Base-by-base conservation (phyloP, 2,888 invertebrate species). In the Endomychus coccineus region DNA sequence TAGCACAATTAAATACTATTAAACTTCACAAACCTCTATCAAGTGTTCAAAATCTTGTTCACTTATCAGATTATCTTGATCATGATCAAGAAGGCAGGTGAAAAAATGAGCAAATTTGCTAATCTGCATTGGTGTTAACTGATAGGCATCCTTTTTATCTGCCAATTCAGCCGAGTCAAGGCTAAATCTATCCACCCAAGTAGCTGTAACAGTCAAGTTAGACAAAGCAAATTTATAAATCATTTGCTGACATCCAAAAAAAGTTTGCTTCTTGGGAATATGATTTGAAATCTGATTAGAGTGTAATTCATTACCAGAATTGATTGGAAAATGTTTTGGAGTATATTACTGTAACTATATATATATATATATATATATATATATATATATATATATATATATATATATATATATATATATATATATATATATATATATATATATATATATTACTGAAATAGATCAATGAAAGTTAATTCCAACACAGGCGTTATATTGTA, bases 91-190 rank as follows among this genome's bases (percentile, higher is more conserved):
- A 10, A 83, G 71, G 50, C 77, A 73, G 0, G 74, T 74, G 66
- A 83, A 83, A 66, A 83, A 82, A 48, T 82, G 74, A 1, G 77
- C 71, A 65, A 83, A 69, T 62, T 83, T 83, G 62, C 78, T 78
- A 40, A 70, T 71, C 58, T 82, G 83, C 29, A 77, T 74, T 27
- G 71, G 61, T 45, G 78, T 76, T 43, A 81, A 67, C 46, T 71
- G 71, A 39, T 72, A 73, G 36, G 71, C 69, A 43, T 72, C 71
- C 46, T 73, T 64, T 29, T 73, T 73, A 16, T 73, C 64, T 45
- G 71, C 70, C 30, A 53, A 49, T 42, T 62, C 60, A 44, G 70
- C 71, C 40, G 77, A 69, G 52, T 80, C 79, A 52, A 78, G 76
- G 59, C 79, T 79, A 56, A 76, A 80, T 33, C 82, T 70, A 62